A percentile compares a stretch with the other conserved stretches of the same genome.
These are phyloP conservation scores for Bos indicus DNA, from an alignment of 2,113 vertebrate genomes.

Conservation along the genomic window DNA sequence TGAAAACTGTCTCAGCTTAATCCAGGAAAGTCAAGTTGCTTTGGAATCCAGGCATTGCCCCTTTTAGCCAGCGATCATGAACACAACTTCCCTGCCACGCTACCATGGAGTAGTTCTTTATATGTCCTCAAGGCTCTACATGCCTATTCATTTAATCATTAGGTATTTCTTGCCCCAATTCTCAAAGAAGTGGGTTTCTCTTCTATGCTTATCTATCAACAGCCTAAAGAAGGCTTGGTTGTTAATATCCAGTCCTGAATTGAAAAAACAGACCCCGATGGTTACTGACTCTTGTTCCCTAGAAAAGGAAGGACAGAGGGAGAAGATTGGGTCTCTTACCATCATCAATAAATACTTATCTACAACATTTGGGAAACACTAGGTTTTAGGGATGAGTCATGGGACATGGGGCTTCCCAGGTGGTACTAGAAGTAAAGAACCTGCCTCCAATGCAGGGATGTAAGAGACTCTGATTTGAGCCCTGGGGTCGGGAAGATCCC, in stretches of 20 bases:
- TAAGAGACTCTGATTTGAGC: background rate
- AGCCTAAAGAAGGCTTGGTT: background rate
- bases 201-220: background rate
- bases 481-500: background rate
- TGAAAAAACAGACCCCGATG: background rate
- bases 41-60: background rate
- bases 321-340: background rate
- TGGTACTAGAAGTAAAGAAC: background rate
- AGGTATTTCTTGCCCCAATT: background rate
- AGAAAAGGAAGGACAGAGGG: background rate
- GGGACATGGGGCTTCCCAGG: background rate
- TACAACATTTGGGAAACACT: background rate
- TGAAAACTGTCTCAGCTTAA: background rate
- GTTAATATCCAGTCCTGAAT: background rate
- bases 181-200: background rate
- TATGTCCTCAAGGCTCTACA: background rate
- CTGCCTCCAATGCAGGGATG: background rate
- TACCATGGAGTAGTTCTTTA: background rate
- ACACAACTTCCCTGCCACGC: background rate
- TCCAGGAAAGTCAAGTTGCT: background rate
- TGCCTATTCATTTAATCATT: background rate
- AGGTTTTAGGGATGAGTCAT: background rate
- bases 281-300: background rate
- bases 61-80: background rate
- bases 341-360: background rate